Conservation (phyloP, 1,140 invertebrate genomes). For the Thaumatotibia leucotreta region DNA sequence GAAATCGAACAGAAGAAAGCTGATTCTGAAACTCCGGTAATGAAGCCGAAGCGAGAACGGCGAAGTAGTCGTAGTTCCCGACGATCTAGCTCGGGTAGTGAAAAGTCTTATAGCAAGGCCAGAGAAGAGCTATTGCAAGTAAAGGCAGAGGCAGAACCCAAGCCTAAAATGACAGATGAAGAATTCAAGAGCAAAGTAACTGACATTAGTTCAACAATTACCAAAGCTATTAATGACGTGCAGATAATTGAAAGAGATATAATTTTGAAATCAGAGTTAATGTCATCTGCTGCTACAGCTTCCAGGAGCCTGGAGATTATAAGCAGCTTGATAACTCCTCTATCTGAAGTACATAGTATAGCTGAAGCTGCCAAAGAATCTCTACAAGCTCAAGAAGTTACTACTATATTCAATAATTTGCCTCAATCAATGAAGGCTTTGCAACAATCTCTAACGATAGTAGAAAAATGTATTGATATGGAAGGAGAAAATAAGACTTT, state of each 20-base stretch:
- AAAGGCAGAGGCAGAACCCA: constrained; percentile 29
- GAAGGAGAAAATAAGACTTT: constrained; percentile 80
- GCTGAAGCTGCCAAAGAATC: constrained; percentile 68
- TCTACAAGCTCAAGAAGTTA: constrained; percentile 58
- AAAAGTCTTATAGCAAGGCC: constrained; percentile 59
- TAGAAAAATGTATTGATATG: constrained; percentile 83
- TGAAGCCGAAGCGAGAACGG: constrained; percentile 49
- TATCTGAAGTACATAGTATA: constrained; percentile 80
- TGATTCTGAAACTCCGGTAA: constrained; percentile 50
- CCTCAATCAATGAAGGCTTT: constrained; percentile 79
- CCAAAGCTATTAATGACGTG: constrained; percentile 68
- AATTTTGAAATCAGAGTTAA: constrained; percentile 78
- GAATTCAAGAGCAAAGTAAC: constrained; percentile 38
- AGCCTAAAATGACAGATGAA: constrained; percentile 27
- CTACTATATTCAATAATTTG: constrained; percentile 77
- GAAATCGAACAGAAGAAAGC: constrained; percentile 20
- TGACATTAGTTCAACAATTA: constrained; percentile 34
- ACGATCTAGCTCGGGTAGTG: constrained; percentile 67
- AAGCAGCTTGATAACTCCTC: constrained; percentile 78
- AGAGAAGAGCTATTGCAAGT: constrained; percentile 45
- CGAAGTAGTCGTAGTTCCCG: constrained; percentile 59
- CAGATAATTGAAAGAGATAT: constrained; percentile 79
- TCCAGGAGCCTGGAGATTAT: constrained; percentile 81
- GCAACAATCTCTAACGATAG: constrained; percentile 79
- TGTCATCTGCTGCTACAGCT: constrained; percentile 79